Conservation (phyloP, 2,113 vertebrate species). For the Coregonus clupeaformis region DNA sequence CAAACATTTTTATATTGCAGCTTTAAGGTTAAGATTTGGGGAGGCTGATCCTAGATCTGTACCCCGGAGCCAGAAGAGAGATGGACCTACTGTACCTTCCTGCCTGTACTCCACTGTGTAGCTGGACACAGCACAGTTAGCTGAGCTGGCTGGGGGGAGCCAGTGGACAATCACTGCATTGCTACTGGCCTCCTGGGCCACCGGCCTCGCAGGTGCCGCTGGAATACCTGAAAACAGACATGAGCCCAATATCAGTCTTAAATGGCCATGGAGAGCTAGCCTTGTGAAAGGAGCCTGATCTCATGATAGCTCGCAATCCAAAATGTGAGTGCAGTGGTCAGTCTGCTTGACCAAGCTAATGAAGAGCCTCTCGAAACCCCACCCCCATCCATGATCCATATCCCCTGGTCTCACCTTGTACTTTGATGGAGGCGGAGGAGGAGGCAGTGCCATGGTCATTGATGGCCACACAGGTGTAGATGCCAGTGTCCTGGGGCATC, state of each 20-base stretch:
- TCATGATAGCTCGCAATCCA: too few relatives aligned
- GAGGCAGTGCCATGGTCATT: slow-evolving; percentile 88
- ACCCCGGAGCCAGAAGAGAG: background rate
- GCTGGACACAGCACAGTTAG: slow-evolving; percentile 90
- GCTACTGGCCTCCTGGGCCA: slow-evolving; percentile 93
- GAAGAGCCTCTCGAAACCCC: background rate
- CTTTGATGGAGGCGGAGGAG: slow-evolving; percentile 94
- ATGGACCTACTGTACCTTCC: slow-evolving; percentile 78
- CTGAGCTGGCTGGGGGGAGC: slow-evolving; percentile 88
- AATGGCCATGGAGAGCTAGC: background rate
- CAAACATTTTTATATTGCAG: too few relatives aligned
- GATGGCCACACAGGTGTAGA: slow-evolving; percentile 92
- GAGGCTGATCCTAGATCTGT: background rate
- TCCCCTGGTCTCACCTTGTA: slow-evolving; percentile 81
- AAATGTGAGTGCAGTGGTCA: background rate
- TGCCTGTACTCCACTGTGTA: slow-evolving; percentile 95
- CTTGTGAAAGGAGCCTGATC: too few relatives aligned
- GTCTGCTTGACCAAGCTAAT: too few relatives aligned
- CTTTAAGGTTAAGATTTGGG: background rate
- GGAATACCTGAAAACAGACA: slow-evolving; percentile 79
- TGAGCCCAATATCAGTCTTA: background rate
- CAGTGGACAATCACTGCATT: slow-evolving; percentile 92
- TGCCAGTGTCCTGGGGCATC: slow-evolving; percentile 97
- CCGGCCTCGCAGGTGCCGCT: slow-evolving; percentile 87
- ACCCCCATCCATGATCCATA: background rate